phyloP scores from a whole-genome alignment of 2,113 vertebrate species.

The Sapajus apella region DNA sequence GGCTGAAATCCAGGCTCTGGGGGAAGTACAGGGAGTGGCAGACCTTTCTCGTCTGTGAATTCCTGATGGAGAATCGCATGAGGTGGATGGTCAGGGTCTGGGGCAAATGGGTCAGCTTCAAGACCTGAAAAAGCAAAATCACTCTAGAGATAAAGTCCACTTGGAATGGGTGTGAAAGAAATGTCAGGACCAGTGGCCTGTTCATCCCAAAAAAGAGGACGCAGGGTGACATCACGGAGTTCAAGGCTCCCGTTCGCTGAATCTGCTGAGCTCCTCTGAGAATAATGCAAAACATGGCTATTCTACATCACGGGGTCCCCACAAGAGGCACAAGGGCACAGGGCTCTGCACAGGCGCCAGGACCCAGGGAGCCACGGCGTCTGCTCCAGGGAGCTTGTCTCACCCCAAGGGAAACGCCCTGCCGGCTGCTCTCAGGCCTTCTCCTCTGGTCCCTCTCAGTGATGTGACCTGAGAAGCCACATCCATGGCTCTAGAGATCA shows the following conservation, averaged over 20 bases:
- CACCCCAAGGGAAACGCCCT: not conserved
- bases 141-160: not conserved
- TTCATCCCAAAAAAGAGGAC: not conserved
- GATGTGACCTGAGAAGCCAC: not conserved
- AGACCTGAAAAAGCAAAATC: constrained; percentile 76
- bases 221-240: not conserved
- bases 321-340: not conserved
- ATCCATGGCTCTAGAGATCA: not conserved
- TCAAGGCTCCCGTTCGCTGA: not conserved
- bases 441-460: not conserved
- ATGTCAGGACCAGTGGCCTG: rapidly evolving
- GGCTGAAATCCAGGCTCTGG: constrained; percentile 77
- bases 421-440: not conserved
- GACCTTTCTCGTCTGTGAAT: constrained; percentile 73
- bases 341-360: not conserved
- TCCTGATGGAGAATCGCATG: constrained; percentile 75
- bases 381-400: not conserved
- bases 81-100: constrained; percentile 84
- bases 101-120: constrained; percentile 78
- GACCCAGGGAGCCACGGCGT: rapidly evolving
- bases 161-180: not conserved
- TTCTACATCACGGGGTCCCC: not conserved
- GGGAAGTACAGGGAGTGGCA: constrained; percentile 81
- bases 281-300: not conserved
- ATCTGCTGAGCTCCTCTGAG: no score